Evolutionary conservation across 2,888 invertebrate species (phyloP), one percentile per base, ranked within the genome.

Genomic region (Microctonus brassicae): DNA sequence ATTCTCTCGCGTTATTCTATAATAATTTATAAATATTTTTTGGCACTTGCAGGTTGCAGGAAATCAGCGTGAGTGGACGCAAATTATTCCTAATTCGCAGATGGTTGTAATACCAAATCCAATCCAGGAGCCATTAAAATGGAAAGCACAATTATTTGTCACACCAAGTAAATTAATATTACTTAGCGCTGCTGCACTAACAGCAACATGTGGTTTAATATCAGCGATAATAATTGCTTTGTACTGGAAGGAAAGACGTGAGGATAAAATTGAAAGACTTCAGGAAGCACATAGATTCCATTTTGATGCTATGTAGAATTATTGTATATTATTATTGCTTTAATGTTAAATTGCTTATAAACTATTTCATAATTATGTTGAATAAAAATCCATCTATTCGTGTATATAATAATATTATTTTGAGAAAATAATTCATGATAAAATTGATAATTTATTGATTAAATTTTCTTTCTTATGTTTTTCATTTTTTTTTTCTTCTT

Each of bases 1-100:
- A 13, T 34, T 17, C 11, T 11, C 29, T 7, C 3, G 1, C 2
- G 9, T 52, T 47, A 9, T 65, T 22, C n/a, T n/a, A n/a, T n/a
- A n/a, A n/a, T n/a, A n/a, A n/a, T n/a, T n/a, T n/a, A n/a, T 39
- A 47, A n/a, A 57, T 60, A 36, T 58, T 34, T 55, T 2, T 3
- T 33, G 17, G 24, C 47, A 78, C 78, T 7, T 47, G n/a, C n/a
- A 82, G 88, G 86, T 82, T 3, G 81, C 80, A 3, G 83, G 82
- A 63, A 79, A 82, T 81, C 92, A 90, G 0, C 92, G 92, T 77
- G 92, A 92, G 71, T 98, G 96, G 95, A 93, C 94, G 0, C 97
- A 97, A 87, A 93, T 98, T 66, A 98, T 99, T 84, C 99, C 99
- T 0, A 99, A 99, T 85, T 98, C 98, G 0, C 98, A 99, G 88